A percentile compares a stretch with the other conserved stretches of the same genome.
phyloP scores from a whole-genome alignment of 2,113 vertebrate genomes.

The Sprattus sprattus region DNA sequence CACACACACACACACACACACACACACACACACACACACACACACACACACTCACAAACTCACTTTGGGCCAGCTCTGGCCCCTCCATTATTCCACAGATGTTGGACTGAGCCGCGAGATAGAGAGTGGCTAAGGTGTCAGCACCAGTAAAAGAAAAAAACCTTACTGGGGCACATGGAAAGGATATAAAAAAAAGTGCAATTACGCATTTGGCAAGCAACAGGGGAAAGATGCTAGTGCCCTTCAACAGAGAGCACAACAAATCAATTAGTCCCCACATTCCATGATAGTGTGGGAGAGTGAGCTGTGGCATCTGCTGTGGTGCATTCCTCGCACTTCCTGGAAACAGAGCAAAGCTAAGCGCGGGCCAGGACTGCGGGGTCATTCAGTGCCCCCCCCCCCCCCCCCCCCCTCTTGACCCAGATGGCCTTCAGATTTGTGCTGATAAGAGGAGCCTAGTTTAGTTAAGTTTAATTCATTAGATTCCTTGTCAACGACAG shows the following conservation, averaged over 20 bases:
- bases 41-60: neutral
- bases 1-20: conserved; percentile 2
- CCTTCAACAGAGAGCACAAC: conserved; percentile 35
- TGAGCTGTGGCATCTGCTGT: conserved; percentile 32
- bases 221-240: conserved; percentile 15
- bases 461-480: neutral
- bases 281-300: conserved; percentile 35
- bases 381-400: no score
- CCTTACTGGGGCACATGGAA: neutral
- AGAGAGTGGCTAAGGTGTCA: neutral
- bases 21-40: conserved; percentile 1
- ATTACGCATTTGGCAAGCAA: conserved; percentile 36
- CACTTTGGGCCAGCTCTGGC: neutral
- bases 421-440: neutral
- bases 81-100: neutral
- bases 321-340: conserved; percentile 28
- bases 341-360: conserved; percentile 30
- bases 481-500: neutral
- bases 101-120: neutral
- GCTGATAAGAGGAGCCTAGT: neutral
- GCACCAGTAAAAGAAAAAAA: neutral
- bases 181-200: conserved; percentile 28
- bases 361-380: no score
- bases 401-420: neutral
- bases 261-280: conserved; percentile 47